Conservation (phyloP, 2,888 invertebrate species). For the Cephus spinipes region DNA sequence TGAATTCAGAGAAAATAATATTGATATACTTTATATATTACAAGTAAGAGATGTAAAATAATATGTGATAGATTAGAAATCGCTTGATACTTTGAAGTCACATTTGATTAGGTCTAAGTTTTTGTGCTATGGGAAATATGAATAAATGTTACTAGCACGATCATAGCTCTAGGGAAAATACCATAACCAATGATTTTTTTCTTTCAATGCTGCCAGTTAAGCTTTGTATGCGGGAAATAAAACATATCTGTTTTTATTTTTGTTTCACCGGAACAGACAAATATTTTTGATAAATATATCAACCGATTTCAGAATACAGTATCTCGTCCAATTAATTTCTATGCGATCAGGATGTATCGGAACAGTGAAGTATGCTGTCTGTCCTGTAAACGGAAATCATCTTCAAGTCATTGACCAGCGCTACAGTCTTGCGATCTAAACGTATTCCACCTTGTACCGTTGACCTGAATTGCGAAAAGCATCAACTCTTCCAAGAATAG, state of each 20-base stretch:
- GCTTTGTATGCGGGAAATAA: neutral
- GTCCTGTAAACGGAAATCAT: too few species aligned
- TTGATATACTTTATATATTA: too few species aligned
- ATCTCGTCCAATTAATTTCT: constrained; percentile 12
- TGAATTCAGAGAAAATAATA: too few species aligned
- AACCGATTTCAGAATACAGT: constrained; percentile 9
- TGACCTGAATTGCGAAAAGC: neutral
- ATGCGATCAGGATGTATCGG: neutral
- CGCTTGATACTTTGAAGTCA: neutral
- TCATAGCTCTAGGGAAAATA: neutral
- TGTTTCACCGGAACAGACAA: neutral
- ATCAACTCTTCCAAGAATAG: neutral
- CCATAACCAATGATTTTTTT: neutral
- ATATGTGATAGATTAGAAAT: neutral
- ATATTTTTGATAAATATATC: constrained; percentile 13
- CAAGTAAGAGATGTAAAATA: too few species aligned
- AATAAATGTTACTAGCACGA: neutral
- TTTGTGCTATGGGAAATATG: neutral
- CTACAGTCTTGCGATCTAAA: neutral
- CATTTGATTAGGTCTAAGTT: neutral
- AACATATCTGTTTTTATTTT: neutral
- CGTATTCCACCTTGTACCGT: neutral
- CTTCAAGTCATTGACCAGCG: too few species aligned
- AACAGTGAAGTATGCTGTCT: too few species aligned
- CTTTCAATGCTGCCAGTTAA: neutral